Evolutionary conservation across 2,797 vertebrate species (phyloP).

Genomic region (Sparidentex hasta): DNA sequence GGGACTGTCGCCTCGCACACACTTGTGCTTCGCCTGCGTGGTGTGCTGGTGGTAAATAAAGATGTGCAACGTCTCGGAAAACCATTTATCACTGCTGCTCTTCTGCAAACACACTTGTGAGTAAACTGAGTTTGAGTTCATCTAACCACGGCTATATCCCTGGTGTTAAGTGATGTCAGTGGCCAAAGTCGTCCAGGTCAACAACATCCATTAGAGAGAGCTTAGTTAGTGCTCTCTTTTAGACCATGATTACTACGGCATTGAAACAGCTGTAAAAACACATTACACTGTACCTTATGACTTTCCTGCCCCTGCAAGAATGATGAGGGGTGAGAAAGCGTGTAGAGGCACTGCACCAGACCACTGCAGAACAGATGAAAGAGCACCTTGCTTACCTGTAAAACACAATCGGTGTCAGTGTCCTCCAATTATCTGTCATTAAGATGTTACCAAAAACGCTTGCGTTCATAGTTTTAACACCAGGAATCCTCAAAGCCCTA

Average conservation of each 20-base stretch:
- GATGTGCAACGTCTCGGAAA: not conserved
- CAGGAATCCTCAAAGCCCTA: constrained; percentile 12
- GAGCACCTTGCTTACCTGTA: not conserved
- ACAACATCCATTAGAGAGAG: constrained; percentile 23
- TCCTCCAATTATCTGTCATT: constrained; percentile 49
- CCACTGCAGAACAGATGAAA: constrained; percentile 12
- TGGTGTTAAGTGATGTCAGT: constrained; percentile 40
- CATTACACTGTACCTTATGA: constrained; percentile 27
- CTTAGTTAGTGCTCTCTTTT: constrained; percentile 41
- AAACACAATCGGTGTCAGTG: constrained; percentile 12
- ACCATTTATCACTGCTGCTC: not conserved
- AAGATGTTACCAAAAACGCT: constrained; percentile 26
- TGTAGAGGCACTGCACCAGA: constrained; percentile 19
- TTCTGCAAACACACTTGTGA: constrained; percentile 32
- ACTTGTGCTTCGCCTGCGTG: not conserved
- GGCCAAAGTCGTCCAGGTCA: constrained; percentile 16
- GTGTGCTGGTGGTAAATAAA: constrained; percentile 10
- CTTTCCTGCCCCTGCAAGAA: not conserved
- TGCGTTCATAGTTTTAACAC: constrained; percentile 12
- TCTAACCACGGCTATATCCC: constrained; percentile 22
- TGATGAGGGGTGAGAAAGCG: not conserved
- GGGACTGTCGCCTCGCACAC: not conserved
- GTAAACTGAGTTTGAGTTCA: constrained; percentile 5
- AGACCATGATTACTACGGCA: constrained; percentile 10
- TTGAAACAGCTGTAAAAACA: constrained; percentile 58